Percentiles rank a stretch among this genome's conserved stretches.
These are phyloP conservation scores for Hirtodrosophila alboralis DNA, from an alignment of 2,888 invertebrate species.

Conservation along the genomic window DNA sequence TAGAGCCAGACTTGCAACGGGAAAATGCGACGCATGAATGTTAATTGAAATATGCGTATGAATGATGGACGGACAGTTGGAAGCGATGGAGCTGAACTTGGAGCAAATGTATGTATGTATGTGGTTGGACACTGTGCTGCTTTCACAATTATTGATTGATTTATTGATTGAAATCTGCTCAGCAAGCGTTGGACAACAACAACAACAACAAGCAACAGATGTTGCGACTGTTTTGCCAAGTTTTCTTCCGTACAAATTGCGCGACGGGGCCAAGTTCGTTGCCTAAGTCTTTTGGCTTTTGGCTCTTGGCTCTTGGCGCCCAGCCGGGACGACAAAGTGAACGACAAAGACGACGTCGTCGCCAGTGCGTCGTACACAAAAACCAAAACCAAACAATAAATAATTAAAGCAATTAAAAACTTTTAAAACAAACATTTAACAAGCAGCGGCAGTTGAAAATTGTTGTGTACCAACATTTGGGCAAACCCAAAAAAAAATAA, in stretches of 20 bases:
- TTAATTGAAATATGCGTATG: conserved; percentile 77
- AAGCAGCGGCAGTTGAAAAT: conserved; percentile 71
- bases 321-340: conserved; percentile 51
- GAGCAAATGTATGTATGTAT: conserved; percentile 29
- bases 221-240: conserved; percentile 62
- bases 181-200: conserved; percentile 35
- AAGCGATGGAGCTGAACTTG: conserved; percentile 21
- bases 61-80: conserved; percentile 65
- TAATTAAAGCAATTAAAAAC: conserved; percentile 81
- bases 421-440: conserved; percentile 80
- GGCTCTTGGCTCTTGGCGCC: too few relatives aligned
- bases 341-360: conserved; percentile 13
- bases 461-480: conserved; percentile 62
- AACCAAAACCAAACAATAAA: conserved; percentile 76
- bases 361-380: conserved; percentile 35
- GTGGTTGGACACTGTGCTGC: conserved; percentile 61
- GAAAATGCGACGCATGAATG: conserved; percentile 70
- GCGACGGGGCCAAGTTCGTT: conserved; percentile 59
- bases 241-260: conserved; percentile 63
- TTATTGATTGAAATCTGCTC: conserved; percentile 77
- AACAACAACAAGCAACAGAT: conserved; percentile 11
- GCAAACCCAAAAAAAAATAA: conserved; percentile 33
- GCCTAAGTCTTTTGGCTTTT: conserved; percentile 66
- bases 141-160: conserved; percentile 79
- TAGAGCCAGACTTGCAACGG: conserved; percentile 43